Base-by-base conservation (phyloP, 2,888 invertebrate species). In the Chrysotoxum bicinctum region DNA sequence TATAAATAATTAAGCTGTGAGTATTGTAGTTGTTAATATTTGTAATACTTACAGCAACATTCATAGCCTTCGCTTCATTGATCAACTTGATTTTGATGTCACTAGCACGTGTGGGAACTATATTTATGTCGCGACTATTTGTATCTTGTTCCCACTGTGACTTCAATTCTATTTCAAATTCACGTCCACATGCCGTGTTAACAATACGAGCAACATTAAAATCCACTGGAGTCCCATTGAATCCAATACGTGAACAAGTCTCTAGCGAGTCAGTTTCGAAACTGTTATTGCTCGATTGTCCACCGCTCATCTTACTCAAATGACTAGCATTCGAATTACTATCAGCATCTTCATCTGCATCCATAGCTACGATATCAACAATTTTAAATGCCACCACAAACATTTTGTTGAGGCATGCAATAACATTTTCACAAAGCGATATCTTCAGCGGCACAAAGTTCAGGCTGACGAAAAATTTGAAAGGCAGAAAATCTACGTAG, bases 401-500 rank as follows among this genome's bases (percentile, higher is more conserved):
- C 37, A 94, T 93, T 68, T 93, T 92, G 87, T 94, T 94, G 90
- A 94, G 93, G 78, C 94, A 94, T 0, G 94, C 94, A 23, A 96
- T 92, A 79, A 95, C 94, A 90, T 96, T 95, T 89, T 96, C 96
- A 37, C 94, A 93, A 56, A 96, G 91, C 40, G 93, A 93, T 60
- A 96, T 91, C 74, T 93, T 92, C 2, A 92, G 90, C 5, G 95
- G 95, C 19, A 92, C 89, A 89, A 96, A 95, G 75, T 94, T 93
- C 62, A 96, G 91, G 87, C 94, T 94, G 2, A 96, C 91, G 54
- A 94, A 93, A 89, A 96, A 93, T 37, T 95, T 94, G 82, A 94
- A 92, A 64, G 95, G 94, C 87, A 95, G 94, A 89, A 96, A 95
- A 89, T 96, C 96, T 58, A 95, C 93, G 88, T 95, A 96, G 82